Conservation (phyloP, 2,888 invertebrate genomes). For the Nymphalis polychloros region DNA sequence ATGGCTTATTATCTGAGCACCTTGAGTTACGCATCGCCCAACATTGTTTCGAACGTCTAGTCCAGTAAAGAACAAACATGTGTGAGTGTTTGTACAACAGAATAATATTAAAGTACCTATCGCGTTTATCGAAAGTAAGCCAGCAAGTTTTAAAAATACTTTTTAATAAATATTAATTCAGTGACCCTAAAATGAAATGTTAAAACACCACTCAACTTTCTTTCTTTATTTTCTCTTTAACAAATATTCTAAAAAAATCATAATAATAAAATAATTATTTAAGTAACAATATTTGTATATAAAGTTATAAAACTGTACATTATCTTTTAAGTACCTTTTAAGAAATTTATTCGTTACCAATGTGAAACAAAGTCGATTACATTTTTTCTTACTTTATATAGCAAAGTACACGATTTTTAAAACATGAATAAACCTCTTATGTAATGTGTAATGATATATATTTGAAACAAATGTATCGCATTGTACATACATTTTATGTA, state of each 20-base stretch:
- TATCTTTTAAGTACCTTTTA: no score
- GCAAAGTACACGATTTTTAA: no score
- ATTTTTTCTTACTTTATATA: no score
- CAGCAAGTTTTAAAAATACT: slow-evolving; percentile 8
- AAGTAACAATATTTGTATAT: no score
- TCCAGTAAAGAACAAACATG: slow-evolving; percentile 40
- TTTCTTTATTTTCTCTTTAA: neutral
- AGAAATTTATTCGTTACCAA: no score
- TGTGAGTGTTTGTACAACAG: slow-evolving; percentile 34
- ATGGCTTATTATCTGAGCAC: slow-evolving; percentile 70
- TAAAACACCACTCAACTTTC: neutral
- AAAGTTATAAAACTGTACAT: no score
- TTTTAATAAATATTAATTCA: slow-evolving; percentile 14
- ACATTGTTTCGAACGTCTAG: slow-evolving; percentile 45
- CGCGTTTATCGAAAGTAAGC: slow-evolving; percentile 18
- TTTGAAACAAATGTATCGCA: no score
- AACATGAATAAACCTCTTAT: no score
- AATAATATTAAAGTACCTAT: slow-evolving; percentile 25
- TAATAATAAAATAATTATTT: neutral
- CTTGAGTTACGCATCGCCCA: slow-evolving; percentile 60
- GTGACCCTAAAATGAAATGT: slow-evolving; percentile 3
- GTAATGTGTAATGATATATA: no score
- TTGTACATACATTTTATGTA: neutral
- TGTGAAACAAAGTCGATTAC: no score
- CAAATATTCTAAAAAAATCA: neutral